phyloP scores from a whole-genome alignment of 2,113 vertebrate species.

The Callithrix jacchus region DNA sequence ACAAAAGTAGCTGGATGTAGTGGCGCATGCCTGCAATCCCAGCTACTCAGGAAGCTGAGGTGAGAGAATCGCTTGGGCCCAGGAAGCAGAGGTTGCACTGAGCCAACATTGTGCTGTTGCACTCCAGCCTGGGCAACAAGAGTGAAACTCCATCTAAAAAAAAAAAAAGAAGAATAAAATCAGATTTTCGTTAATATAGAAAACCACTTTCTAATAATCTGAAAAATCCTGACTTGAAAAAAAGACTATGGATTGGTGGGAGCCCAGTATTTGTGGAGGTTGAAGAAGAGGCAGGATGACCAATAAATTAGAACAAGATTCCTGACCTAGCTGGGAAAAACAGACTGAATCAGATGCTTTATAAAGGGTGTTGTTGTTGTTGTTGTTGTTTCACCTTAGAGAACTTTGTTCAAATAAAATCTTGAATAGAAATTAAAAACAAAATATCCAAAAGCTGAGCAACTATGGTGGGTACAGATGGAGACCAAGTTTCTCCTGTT shows the following conservation, averaged over 20 bases:
- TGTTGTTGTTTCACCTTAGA: background rate
- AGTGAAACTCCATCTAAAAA: too few relatives aligned
- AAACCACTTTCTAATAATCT: background rate
- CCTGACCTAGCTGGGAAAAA: background rate
- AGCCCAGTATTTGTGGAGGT: background rate
- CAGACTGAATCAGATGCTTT: background rate
- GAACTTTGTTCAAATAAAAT: constrained; percentile 9
- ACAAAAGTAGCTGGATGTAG: too few relatives aligned
- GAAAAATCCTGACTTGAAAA: background rate
- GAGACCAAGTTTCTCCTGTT: background rate
- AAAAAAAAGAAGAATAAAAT: background rate
- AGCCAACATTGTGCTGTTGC: too few relatives aligned
- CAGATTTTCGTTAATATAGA: background rate
- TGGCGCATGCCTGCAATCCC: too few relatives aligned
- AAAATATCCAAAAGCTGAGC: background rate
- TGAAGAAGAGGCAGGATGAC: background rate
- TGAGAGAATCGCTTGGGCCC: too few relatives aligned
- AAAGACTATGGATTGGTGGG: background rate
- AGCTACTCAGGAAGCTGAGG: too few relatives aligned
- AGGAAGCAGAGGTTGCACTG: too few relatives aligned
- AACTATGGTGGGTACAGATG: background rate
- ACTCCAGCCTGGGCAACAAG: too few relatives aligned
- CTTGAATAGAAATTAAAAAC: background rate
- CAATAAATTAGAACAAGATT: background rate
- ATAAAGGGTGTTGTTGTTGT: background rate